phyloP scores from a whole-genome alignment of 2,797 vertebrate species.

The Varecia variegata region DNA sequence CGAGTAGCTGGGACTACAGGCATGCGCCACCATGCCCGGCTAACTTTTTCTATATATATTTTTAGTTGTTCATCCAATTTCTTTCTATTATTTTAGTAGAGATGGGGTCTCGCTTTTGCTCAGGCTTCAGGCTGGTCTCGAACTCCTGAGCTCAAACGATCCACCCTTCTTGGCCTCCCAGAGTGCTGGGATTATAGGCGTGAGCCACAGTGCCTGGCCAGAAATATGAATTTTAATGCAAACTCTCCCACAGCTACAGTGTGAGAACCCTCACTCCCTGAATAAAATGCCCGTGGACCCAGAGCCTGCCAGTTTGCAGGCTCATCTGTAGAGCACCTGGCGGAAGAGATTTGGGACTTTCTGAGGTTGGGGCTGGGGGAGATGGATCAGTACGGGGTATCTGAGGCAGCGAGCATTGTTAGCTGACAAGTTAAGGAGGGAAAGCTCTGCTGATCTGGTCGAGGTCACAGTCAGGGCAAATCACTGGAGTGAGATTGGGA shows the following conservation, averaged over 20 bases:
- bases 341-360: background rate
- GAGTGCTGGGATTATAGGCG: no score
- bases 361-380: background rate
- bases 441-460: background rate
- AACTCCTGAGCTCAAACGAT: no score
- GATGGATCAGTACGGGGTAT: background rate
- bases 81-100: no score
- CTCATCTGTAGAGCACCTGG: background rate
- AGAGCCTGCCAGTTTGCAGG: background rate
- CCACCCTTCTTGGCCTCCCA: no score
- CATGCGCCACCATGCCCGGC: no score
- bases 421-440: background rate
- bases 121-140: no score
- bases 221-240: background rate
- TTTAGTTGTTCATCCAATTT: no score
- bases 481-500: background rate
- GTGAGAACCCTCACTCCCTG: no score
- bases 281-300: rapidly evolving
- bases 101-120: no score
- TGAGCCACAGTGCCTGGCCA: background rate
- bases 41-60: no score
- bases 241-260: background rate
- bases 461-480: background rate
- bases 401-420: no score
- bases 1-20: no score